Percentiles rank a stretch among this genome's conserved stretches.
Evolutionary conservation across 2,113 vertebrate species (phyloP).

Genomic region (Sprattus sprattus): DNA sequence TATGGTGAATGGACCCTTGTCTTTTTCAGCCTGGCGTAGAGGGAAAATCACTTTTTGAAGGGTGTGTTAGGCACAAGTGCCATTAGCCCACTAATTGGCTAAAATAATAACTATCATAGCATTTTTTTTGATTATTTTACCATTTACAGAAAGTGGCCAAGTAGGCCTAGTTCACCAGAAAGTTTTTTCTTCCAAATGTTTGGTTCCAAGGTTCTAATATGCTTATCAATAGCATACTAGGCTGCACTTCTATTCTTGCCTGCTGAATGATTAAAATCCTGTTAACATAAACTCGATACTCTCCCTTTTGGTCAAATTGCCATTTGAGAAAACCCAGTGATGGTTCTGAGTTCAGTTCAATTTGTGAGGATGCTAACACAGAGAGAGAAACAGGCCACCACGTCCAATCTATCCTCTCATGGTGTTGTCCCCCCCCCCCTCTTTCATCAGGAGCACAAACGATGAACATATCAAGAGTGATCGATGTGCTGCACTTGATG

Average conservation of each 20-base stretch:
- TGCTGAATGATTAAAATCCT: too few relatives aligned
- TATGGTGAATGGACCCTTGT: background rate
- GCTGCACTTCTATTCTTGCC: too few relatives aligned
- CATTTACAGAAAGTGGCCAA: too few relatives aligned
- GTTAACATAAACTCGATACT: background rate
- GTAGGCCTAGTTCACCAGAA: too few relatives aligned
- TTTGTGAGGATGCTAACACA: background rate
- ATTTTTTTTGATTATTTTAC: too few relatives aligned
- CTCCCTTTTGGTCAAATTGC: background rate
- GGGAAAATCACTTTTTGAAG: background rate
- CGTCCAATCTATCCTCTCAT: too few relatives aligned
- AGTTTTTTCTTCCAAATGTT: too few relatives aligned
- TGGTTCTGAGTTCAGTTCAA: background rate
- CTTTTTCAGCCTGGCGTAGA: background rate
- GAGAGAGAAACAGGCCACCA: background rate
- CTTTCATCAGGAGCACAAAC: background rate
- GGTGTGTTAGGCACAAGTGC: background rate
- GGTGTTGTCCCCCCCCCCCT: too few relatives aligned
- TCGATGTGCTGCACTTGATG: conserved; percentile 12
- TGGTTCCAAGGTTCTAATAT: too few relatives aligned
- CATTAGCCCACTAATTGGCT: background rate
- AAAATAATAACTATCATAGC: background rate
- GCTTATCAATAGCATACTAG: too few relatives aligned
- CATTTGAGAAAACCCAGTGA: background rate
- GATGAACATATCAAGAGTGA: conserved; percentile 6